These are phyloP conservation scores for Phocides pigmalion DNA, from an alignment of 1,140 invertebrate species.

Conservation along the genomic window DNA sequence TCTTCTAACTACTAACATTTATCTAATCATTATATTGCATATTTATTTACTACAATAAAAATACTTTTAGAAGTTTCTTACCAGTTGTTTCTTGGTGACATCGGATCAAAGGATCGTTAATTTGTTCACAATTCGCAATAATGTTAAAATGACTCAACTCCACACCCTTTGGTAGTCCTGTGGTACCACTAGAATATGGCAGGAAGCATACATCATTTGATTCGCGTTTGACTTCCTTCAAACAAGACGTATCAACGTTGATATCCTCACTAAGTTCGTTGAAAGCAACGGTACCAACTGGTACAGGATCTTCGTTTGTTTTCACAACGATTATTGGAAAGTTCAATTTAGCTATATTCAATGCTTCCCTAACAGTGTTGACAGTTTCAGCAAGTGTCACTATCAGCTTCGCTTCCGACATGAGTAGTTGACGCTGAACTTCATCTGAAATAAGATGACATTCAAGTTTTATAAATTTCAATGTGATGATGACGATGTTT, in stretches of 20 bases:
- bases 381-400: constrained; percentile 86
- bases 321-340: constrained; percentile 85
- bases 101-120: constrained; percentile 65
- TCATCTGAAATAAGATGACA: constrained; percentile 86
- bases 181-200: constrained; percentile 93
- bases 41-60: too few relatives aligned
- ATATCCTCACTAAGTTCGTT: constrained; percentile 83
- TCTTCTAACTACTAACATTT: too few relatives aligned
- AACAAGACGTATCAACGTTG: constrained; percentile 78
- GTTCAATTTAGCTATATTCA: constrained; percentile 70
- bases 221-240: constrained; percentile 74
- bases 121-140: constrained; percentile 83
- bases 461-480: neutral
- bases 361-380: constrained; percentile 72
- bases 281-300: constrained; percentile 85
- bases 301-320: constrained; percentile 65
- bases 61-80: constrained; percentile 34
- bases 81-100: constrained; percentile 66
- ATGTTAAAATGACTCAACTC: constrained; percentile 90
- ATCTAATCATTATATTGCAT: too few relatives aligned
- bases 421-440: constrained; percentile 89
- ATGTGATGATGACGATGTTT: too few relatives aligned
- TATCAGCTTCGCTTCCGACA: constrained; percentile 87
- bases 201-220: constrained; percentile 84
- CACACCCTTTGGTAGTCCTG: constrained; percentile 95